Conservation (phyloP, 2,888 invertebrate species). For the Andrena trimmerana region DNA sequence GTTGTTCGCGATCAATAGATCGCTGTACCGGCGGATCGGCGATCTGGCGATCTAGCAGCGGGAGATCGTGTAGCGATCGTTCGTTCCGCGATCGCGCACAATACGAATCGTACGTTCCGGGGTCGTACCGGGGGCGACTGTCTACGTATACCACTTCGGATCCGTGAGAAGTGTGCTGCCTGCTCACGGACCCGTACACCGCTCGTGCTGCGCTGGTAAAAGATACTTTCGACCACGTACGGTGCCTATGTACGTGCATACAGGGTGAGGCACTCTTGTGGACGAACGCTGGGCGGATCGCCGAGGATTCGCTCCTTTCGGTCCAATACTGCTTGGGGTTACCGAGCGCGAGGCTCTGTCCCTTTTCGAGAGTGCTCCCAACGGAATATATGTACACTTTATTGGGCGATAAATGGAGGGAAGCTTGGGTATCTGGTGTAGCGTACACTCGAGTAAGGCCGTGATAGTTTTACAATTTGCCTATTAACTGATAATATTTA, state of each 20-base stretch:
- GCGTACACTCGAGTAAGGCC: too few relatives aligned
- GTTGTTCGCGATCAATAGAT: slow-evolving; percentile 82
- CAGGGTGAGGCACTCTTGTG: slow-evolving; percentile 12
- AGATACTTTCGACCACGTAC: slow-evolving; percentile 58
- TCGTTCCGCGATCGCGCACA: slow-evolving; percentile 80
- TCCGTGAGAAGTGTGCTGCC: slow-evolving; percentile 78
- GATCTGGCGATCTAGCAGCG: slow-evolving; percentile 82
- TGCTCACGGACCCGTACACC: slow-evolving; percentile 63
- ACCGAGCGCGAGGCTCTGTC: too few relatives aligned
- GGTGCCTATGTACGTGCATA: slow-evolving; percentile 27
- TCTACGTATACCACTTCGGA: slow-evolving; percentile 75
- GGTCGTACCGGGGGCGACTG: slow-evolving; percentile 76
- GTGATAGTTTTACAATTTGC: too few relatives aligned
- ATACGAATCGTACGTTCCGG: slow-evolving; percentile 79
- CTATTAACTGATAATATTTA: too few relatives aligned
- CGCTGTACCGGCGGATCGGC: slow-evolving; percentile 79
- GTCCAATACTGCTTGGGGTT: too few relatives aligned
- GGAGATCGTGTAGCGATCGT: slow-evolving; percentile 83
- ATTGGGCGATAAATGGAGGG: too few relatives aligned
- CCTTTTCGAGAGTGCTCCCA: too few relatives aligned
- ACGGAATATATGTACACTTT: too few relatives aligned
- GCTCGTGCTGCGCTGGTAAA: slow-evolving; percentile 61
- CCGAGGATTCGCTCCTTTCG: not conserved
- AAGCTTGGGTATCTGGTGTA: too few relatives aligned
- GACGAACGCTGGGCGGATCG: not conserved